These are phyloP conservation scores for Empidonax traillii DNA, from an alignment of 2,113 vertebrate genomes.

Conservation along the genomic window DNA sequence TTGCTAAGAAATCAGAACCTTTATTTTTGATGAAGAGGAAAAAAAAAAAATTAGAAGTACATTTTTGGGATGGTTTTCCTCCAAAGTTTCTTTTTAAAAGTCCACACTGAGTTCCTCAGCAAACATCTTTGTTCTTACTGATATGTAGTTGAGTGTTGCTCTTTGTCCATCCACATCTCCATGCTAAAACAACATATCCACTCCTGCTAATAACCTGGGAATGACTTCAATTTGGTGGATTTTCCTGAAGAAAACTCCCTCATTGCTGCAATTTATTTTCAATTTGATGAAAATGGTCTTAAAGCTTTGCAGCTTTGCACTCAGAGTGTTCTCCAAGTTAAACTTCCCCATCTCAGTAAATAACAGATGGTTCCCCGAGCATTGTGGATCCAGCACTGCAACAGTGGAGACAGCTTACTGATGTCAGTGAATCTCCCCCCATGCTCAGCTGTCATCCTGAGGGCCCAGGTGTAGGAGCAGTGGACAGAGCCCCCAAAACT, in stretches of 20 bases:
- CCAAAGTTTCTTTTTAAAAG: not conserved
- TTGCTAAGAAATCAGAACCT: conserved; percentile 19
- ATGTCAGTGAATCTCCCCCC: not conserved
- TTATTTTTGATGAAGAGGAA: not conserved
- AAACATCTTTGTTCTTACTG: not conserved
- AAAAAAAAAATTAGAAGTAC: not conserved
- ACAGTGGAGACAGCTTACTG: not conserved
- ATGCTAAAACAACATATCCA: not conserved
- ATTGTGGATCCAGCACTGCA: not conserved
- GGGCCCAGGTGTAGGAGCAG: not conserved
- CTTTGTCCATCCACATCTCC: not conserved
- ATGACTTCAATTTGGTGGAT: not conserved
- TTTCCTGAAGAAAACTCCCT: not conserved
- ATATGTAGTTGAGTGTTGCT: not conserved
- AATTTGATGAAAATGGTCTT: not conserved
- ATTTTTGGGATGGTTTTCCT: not conserved
- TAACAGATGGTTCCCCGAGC: not conserved
- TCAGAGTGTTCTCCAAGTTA: not conserved
- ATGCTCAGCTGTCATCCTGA: not conserved
- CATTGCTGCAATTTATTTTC: not conserved
- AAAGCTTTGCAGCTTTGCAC: not conserved
- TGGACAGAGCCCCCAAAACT: not conserved
- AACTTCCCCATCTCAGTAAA: not conserved
- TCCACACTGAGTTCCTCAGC: not conserved
- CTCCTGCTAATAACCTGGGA: not conserved